Evolutionary conservation across 2,888 invertebrate genomes (phyloP).

Genomic region (Polia nebulosa): DNA sequence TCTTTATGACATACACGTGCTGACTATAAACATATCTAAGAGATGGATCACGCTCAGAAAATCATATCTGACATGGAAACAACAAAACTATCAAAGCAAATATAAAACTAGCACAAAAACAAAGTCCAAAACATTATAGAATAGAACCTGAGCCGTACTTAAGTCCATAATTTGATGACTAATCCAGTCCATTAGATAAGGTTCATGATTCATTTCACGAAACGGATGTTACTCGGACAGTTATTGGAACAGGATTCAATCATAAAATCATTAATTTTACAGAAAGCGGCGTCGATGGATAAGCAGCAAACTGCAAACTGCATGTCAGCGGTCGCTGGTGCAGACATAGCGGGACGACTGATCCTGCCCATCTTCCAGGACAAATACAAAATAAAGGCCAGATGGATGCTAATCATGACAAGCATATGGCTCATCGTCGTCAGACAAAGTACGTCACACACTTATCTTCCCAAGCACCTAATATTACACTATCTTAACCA

Average conservation of each 20-base stretch:
- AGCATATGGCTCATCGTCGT: constrained; percentile 90
- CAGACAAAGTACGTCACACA: constrained; percentile 89
- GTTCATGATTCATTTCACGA: constrained; percentile 13
- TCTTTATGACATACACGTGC: constrained; percentile 26
- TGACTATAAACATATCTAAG: background rate
- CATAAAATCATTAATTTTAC: constrained; percentile 58
- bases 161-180: background rate
- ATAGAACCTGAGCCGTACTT: background rate
- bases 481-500: constrained; percentile 29
- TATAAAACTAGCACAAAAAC: background rate
- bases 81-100: background rate
- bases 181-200: constrained; percentile 19
- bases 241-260: background rate
- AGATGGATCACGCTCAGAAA: background rate
- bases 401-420: constrained; percentile 92
- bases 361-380: constrained; percentile 92
- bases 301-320: constrained; percentile 92
- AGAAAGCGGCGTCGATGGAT: constrained; percentile 83
- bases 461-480: constrained; percentile 25
- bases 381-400: constrained; percentile 91
- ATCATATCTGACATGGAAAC: background rate
- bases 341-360: constrained; percentile 93
- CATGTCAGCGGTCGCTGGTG: constrained; percentile 93
- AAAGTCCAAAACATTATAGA: constrained; percentile 1
- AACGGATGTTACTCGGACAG: background rate